phyloP scores from a whole-genome alignment of 2,797 vertebrate genomes.

The Lacerta agilis region DNA sequence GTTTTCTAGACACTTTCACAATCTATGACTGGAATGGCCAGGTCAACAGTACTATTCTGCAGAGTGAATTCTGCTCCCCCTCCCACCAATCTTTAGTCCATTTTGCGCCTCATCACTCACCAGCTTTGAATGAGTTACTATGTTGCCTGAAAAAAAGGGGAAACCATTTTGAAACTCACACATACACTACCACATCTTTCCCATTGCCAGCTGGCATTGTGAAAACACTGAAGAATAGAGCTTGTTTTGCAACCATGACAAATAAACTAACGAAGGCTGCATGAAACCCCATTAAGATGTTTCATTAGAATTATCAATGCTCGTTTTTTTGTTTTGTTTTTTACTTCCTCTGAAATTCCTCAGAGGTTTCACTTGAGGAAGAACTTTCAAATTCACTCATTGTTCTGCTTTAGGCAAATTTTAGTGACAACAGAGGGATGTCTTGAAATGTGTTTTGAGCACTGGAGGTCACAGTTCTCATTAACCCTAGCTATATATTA shows the following conservation, averaged over 20 bases:
- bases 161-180: not conserved
- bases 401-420: not conserved
- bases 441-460: not conserved
- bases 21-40: not conserved
- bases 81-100: not conserved
- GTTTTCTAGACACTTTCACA: not conserved
- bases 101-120: not conserved
- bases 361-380: not conserved
- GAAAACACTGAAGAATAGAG: fast-evolving
- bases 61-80: not conserved
- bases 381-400: not conserved
- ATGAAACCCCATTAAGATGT: not conserved
- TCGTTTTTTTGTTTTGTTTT: not conserved
- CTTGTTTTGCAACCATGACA: not conserved
- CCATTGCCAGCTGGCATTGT: not conserved
- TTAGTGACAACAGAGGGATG: not conserved
- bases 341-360: not conserved
- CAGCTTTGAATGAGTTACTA: not conserved
- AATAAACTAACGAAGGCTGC: fast-evolving
- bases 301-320: not conserved
- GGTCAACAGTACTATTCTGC: not conserved
- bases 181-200: not conserved
- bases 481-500: not conserved
- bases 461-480: not conserved
- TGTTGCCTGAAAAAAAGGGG: not conserved